A percentile compares a stretch with the other conserved stretches of the same genome.
Evolutionary conservation across 2,888 invertebrate genomes (phyloP).

Genomic region (Harpalus rubripes): DNA sequence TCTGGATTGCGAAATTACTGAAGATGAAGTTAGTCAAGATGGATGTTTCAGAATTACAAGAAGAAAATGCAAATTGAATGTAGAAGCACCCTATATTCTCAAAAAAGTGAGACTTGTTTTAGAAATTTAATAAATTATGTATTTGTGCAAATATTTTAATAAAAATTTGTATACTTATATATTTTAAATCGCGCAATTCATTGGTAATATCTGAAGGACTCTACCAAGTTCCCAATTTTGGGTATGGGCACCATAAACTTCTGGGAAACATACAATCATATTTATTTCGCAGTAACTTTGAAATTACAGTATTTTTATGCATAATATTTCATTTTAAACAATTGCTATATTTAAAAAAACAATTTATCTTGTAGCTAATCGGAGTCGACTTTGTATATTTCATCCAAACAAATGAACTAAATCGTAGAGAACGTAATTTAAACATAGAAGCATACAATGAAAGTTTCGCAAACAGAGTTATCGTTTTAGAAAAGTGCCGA

Average conservation of each 20-base stretch:
- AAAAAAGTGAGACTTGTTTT: slow-evolving; percentile 86
- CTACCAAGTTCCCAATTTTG: too few species aligned
- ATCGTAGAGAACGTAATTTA: slow-evolving; percentile 87
- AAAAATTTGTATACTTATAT: too few species aligned
- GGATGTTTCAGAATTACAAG: slow-evolving; percentile 89
- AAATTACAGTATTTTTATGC: not conserved
- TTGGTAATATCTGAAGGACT: too few species aligned
- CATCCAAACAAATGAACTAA: slow-evolving; percentile 92
- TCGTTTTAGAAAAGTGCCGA: slow-evolving; percentile 92
- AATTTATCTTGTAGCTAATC: slow-evolving; percentile 84
- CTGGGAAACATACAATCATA: not conserved
- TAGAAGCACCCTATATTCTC: slow-evolving; percentile 95
- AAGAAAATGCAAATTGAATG: slow-evolving; percentile 92
- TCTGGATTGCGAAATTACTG: slow-evolving; percentile 89
- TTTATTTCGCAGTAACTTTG: not conserved
- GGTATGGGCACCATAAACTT: not conserved
- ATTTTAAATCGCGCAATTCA: too few species aligned
- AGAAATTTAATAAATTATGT: not conserved
- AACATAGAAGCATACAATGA: slow-evolving; percentile 96
- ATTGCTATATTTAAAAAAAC: not conserved
- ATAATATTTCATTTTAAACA: not conserved
- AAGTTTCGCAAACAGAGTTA: slow-evolving; percentile 90
- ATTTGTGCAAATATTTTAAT: too few species aligned
- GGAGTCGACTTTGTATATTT: slow-evolving; percentile 95
- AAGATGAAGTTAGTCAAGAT: slow-evolving; percentile 88